Conservation (phyloP, 2,113 vertebrate species). For the Salvelinus fontinalis region DNA sequence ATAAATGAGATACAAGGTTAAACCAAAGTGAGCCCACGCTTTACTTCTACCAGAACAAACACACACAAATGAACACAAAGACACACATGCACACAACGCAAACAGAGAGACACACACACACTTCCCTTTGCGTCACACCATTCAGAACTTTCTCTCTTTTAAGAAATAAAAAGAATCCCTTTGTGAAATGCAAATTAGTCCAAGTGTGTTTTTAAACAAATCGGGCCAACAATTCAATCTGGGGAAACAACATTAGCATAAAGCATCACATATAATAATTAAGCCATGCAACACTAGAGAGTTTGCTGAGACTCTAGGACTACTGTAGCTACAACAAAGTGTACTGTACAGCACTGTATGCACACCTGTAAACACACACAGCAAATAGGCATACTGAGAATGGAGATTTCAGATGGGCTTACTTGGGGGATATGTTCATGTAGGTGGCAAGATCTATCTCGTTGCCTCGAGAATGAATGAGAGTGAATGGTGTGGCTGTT, state of each 20-base stretch:
- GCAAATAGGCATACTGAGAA: background rate
- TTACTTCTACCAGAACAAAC: constrained; percentile 13
- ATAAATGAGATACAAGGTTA: constrained; percentile 23
- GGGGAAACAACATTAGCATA: constrained; percentile 55
- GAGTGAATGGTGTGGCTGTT: too few relatives aligned
- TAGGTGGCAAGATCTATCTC: too few relatives aligned
- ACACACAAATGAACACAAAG: background rate
- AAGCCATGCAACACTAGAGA: constrained; percentile 60
- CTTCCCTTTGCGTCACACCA: constrained; percentile 13
- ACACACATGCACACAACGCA: too few relatives aligned
- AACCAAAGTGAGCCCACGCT: constrained; percentile 40
- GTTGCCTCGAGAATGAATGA: too few relatives aligned
- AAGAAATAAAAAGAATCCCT: constrained; percentile 46
- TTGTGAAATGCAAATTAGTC: constrained; percentile 52
- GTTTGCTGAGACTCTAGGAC: constrained; percentile 1
- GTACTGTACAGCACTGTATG: background rate
- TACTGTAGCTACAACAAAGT: background rate
- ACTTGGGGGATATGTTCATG: too few relatives aligned
- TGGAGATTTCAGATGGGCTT: too few relatives aligned
- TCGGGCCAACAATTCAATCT: constrained; percentile 43
- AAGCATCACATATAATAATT: constrained; percentile 50
- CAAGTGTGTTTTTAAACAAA: constrained; percentile 33
- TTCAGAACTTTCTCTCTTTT: constrained; percentile 2
- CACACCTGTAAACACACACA: background rate
- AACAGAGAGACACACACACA: background rate